Evolutionary conservation across 2,113 vertebrate species (phyloP).

Genomic region (Irena cyanogastra): DNA sequence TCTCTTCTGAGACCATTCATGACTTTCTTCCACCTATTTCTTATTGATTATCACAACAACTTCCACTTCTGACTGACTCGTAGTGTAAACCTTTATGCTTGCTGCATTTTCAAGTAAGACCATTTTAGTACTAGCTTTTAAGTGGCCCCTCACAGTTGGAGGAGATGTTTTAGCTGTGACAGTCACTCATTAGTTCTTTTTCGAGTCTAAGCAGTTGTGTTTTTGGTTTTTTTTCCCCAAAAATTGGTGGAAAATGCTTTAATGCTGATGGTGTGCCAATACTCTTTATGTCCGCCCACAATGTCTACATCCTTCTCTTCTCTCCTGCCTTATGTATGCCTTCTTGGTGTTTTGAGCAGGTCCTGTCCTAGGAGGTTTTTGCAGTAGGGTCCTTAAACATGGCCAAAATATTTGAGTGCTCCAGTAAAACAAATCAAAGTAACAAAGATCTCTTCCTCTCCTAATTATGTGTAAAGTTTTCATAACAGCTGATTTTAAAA

Average conservation of each 20-base stretch:
- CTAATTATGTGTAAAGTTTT: not conserved
- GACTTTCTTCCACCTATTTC: not conserved
- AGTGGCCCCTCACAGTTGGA: not conserved
- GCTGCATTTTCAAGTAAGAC: not conserved
- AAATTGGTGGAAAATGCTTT: not conserved
- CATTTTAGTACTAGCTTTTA: not conserved
- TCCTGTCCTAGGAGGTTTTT: not conserved
- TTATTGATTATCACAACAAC: not conserved
- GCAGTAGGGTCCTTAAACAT: not conserved
- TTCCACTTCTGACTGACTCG: not conserved
- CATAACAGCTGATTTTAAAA: not conserved
- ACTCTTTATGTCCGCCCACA: not conserved
- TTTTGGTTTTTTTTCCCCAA: rapidly evolving
- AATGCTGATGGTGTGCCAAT: not conserved
- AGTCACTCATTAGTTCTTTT: not conserved
- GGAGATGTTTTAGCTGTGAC: not conserved
- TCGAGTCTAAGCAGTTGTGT: not conserved
- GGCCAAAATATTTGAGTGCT: not conserved
- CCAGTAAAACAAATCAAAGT: not conserved
- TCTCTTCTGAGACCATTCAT: not conserved
- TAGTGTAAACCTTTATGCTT: not conserved
- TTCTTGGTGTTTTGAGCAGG: not conserved
- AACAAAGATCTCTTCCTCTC: not conserved
- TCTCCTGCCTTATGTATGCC: rapidly evolving
- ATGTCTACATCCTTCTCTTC: not conserved